Conservation (phyloP, 1,140 invertebrate genomes). For the Diorhabda carinulata region DNA sequence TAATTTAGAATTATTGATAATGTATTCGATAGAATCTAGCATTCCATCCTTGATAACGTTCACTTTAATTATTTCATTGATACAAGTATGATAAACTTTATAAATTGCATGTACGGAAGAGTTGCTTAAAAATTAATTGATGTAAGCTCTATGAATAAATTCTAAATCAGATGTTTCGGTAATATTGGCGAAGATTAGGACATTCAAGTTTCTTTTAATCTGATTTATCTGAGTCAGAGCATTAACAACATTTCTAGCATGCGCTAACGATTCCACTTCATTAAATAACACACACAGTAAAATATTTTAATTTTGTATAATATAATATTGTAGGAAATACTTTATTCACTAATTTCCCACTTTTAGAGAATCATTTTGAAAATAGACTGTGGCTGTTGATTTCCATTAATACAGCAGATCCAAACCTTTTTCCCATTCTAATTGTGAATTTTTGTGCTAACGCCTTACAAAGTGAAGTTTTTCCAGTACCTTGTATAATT, state of each 20-base stretch:
- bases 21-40: conserved; percentile 10
- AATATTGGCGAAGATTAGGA: conserved; percentile 91
- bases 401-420: conserved; percentile 81
- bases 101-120: conserved; percentile 75
- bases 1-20: neutral
- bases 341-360: conserved; percentile 93
- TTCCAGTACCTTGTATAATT: conserved; percentile 73
- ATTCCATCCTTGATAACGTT: conserved; percentile 18
- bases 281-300: conserved; percentile 91
- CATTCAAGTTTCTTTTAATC: conserved; percentile 84
- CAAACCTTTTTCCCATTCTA: conserved; percentile 66
- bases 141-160: conserved; percentile 94
- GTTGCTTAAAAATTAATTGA: conserved; percentile 84
- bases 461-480: conserved; percentile 94
- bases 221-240: conserved; percentile 93
- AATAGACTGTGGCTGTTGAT: conserved; percentile 97
- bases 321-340: conserved; percentile 83
- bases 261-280: conserved; percentile 93
- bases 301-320: conserved; percentile 71
- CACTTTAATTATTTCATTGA: conserved; percentile 76
- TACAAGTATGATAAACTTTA: conserved; percentile 74
- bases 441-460: conserved; percentile 91
- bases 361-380: conserved; percentile 98
- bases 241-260: conserved; percentile 89
- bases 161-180: conserved; percentile 89